Conservation (phyloP, 2,113 vertebrate genomes). For the Anhinga anhinga region DNA sequence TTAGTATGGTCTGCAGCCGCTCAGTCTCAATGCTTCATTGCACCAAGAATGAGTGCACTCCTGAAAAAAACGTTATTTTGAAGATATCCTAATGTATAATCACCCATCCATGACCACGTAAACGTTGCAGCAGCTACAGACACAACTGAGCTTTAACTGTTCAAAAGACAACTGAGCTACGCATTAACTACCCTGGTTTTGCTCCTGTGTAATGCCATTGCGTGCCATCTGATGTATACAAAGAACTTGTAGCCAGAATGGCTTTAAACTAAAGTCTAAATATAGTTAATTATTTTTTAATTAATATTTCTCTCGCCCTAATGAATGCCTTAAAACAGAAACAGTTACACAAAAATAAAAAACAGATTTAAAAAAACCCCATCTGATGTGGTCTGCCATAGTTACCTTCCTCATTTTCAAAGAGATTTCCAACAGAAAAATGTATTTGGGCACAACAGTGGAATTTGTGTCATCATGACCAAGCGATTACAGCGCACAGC, state of each 20-base stretch:
- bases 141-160: neutral
- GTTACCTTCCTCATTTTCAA: neutral
- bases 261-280: neutral
- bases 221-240: neutral
- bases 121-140: neutral
- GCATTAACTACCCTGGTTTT: neutral
- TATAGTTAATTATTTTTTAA: neutral
- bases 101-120: neutral
- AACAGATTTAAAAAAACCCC: neutral
- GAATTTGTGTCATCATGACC: slow-evolving; percentile 78
- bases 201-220: neutral
- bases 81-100: neutral
- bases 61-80: neutral
- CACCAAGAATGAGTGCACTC: neutral
- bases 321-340: neutral
- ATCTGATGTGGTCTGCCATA: neutral
- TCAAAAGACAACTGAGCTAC: neutral
- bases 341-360: neutral
- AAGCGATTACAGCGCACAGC: slow-evolving; percentile 70
- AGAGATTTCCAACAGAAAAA: slow-evolving; percentile 46
- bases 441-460: slow-evolving; percentile 60
- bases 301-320: neutral
- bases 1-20: neutral
- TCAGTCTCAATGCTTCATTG: neutral
- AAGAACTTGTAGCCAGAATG: neutral